A percentile compares a stretch with the other conserved stretches of the same genome.
Conservation (phyloP, 2,888 invertebrate species). For the Escarpia spicata region DNA sequence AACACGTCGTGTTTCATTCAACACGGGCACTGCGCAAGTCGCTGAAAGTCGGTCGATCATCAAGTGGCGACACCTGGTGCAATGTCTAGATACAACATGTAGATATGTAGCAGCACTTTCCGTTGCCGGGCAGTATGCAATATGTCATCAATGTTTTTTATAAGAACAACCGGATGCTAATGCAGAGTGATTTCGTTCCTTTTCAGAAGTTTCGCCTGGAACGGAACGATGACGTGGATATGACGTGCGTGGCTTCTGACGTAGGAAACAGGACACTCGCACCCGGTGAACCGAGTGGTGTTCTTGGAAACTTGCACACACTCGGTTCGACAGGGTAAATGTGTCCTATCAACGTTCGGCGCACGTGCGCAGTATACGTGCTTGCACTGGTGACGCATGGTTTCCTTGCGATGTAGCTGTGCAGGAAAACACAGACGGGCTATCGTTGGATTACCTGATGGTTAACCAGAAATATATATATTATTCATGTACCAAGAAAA, state of each 20-base stretch:
- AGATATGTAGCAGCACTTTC: neutral
- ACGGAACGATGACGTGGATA: neutral
- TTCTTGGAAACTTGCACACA: constrained; percentile 21
- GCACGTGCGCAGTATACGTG: neutral
- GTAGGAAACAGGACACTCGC: neutral
- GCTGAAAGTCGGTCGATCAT: neutral
- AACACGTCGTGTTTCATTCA: neutral
- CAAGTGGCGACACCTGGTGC: neutral
- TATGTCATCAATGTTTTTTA: neutral
- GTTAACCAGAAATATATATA: neutral
- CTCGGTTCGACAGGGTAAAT: constrained; percentile 30
- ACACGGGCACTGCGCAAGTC: too few species aligned
- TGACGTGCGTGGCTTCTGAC: constrained; percentile 7
- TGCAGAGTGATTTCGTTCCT: neutral
- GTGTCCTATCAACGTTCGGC: constrained; percentile 3
- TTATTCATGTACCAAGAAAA: neutral
- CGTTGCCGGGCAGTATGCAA: neutral
- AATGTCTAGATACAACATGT: neutral
- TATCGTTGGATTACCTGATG: neutral
- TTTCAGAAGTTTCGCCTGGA: neutral
- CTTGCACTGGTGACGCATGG: neutral
- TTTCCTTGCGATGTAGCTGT: neutral
- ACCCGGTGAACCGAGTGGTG: constrained; percentile 27
- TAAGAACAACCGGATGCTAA: neutral
- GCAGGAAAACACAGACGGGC: neutral